Percentiles rank a stretch among this genome's conserved stretches.
phyloP scores from a whole-genome alignment of 2,797 vertebrate genomes.

The Emydoidea blandingii region DNA sequence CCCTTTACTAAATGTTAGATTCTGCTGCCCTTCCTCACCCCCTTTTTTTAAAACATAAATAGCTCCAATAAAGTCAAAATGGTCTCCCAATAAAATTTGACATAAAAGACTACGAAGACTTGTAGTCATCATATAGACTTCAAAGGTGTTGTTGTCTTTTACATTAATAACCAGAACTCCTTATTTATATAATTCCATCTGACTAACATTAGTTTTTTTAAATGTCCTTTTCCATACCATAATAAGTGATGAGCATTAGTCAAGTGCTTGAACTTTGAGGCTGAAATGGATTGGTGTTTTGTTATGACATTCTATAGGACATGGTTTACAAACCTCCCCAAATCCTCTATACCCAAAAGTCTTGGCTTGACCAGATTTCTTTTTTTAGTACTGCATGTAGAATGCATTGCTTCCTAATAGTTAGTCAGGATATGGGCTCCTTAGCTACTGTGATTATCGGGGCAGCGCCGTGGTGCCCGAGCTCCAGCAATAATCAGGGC shows the following conservation, averaged over 20 bases:
- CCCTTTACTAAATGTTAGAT: not conserved
- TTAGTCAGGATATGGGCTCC: not conserved
- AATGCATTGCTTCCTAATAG: constrained; percentile 4
- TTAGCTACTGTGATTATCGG: not conserved
- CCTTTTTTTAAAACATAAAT: not conserved
- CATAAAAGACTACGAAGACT: not conserved
- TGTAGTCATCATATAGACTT: not conserved
- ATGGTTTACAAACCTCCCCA: not conserved
- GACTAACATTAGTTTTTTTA: not conserved
- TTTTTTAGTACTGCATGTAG: not conserved
- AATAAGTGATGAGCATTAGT: not conserved
- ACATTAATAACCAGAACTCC: not conserved
- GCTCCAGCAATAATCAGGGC: too few relatives aligned
- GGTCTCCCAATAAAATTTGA: not conserved
- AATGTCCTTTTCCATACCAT: not conserved
- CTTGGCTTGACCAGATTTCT: not conserved
- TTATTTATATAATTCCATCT: not conserved
- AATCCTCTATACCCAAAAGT: not conserved
- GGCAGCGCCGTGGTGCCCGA: too few relatives aligned
- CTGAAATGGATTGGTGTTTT: not conserved
- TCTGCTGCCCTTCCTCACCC: not conserved
- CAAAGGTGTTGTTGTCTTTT: not conserved
- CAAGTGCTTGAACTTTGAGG: not conserved
- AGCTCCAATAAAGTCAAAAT: not conserved
- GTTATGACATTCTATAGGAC: not conserved